Conservation (phyloP, 2,113 vertebrate species). For the Neodontobutis hainanensis region DNA sequence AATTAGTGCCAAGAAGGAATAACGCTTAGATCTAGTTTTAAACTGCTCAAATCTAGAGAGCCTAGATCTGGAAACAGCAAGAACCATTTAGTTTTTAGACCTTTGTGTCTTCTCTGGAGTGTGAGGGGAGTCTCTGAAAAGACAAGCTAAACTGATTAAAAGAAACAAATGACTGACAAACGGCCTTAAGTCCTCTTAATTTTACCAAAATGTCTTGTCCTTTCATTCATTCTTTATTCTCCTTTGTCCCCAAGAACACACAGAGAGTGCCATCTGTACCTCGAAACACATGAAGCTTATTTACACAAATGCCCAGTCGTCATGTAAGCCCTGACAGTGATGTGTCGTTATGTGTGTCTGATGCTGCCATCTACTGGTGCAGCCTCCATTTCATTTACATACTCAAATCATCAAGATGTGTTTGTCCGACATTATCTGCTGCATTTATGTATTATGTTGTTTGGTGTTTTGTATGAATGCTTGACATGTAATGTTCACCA, state of each 20-base stretch:
- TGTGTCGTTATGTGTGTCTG: conserved; percentile 31
- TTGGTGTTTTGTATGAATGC: conserved; percentile 5
- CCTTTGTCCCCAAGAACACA: conserved; percentile 40
- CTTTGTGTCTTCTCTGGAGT: neutral
- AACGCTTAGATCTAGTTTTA: too few species aligned
- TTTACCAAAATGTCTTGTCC: neutral
- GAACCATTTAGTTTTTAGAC: neutral
- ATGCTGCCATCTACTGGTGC: conserved; percentile 73
- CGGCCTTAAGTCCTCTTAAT: neutral
- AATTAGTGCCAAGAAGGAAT: too few species aligned
- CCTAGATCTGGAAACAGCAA: too few species aligned
- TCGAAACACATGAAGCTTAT: conserved; percentile 57
- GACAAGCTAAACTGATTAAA: too few species aligned
- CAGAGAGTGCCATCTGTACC: conserved; percentile 62
- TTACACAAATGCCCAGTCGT: conserved; percentile 49
- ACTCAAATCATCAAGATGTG: conserved; percentile 6
- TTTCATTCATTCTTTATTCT: conserved; percentile 20
- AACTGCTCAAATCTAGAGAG: too few species aligned
- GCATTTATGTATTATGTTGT: conserved; percentile 7
- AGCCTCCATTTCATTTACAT: conserved; percentile 33
- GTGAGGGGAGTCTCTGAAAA: neutral
- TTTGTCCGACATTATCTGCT: conserved; percentile 6
- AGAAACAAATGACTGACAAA: neutral
- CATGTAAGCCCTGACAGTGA: conserved; percentile 22
- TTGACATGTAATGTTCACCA: conserved; percentile 1